Evolutionary conservation across 2,113 vertebrate genomes (phyloP).

Genomic region (Carollia perspicillata): DNA sequence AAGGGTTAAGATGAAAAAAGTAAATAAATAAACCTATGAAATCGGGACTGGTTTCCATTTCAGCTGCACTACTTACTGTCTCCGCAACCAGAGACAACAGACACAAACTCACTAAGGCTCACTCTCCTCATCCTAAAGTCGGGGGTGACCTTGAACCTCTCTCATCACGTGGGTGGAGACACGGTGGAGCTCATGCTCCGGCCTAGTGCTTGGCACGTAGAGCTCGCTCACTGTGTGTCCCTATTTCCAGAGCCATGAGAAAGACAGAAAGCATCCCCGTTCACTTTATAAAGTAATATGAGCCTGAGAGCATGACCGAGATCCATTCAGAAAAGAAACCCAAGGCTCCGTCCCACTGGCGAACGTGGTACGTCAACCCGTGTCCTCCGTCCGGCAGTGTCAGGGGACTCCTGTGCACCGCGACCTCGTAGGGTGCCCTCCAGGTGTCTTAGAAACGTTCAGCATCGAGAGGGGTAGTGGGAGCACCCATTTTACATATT

Average conservation of each 20-base stretch:
- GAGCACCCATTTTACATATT: background rate
- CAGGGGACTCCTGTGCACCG: background rate
- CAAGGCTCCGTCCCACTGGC: background rate
- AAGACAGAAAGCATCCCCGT: background rate
- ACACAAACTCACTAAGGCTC: background rate
- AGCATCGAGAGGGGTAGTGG: background rate
- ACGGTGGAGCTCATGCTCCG: background rate
- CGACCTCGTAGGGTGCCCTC: background rate
- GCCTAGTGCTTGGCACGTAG: background rate
- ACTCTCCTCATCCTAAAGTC: background rate
- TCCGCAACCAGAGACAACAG: background rate
- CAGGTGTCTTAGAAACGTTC: background rate
- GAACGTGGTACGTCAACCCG: background rate
- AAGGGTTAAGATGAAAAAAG: slow-evolving; percentile 19
- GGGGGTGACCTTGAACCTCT: background rate
- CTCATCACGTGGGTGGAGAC: background rate
- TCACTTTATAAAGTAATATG: background rate
- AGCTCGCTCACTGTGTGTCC: background rate
- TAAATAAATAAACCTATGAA: background rate
- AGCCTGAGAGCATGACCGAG: background rate
- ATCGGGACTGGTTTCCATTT: background rate
- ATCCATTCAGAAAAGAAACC: background rate
- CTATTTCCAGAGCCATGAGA: background rate
- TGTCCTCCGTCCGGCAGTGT: background rate
- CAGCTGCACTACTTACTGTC: background rate